Evolutionary conservation across 1,140 invertebrate genomes (phyloP).

Genomic region (Drosophila pachea): DNA sequence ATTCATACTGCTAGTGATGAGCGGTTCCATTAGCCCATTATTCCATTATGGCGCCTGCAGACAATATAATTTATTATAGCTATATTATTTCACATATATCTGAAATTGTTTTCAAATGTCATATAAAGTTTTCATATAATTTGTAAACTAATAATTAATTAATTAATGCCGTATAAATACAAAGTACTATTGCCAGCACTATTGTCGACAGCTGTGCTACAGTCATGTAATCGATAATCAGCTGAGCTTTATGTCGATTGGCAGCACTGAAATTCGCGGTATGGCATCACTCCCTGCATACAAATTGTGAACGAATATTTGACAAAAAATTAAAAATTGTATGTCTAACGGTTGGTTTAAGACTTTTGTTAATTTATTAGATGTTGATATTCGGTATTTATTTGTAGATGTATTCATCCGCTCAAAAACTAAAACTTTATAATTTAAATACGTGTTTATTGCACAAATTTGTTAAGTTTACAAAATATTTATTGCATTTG

Average conservation of each 20-base stretch:
- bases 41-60: not conserved
- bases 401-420: too few species aligned
- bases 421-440: conserved; percentile 11
- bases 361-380: too few species aligned
- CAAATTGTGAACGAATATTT: not conserved
- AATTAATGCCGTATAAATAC: too few species aligned
- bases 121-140: not conserved
- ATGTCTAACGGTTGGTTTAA: not conserved
- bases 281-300: conserved; percentile 10
- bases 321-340: conserved; percentile 7
- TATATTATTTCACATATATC: too few species aligned
- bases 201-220: conserved; percentile 27
- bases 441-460: conserved; percentile 59
- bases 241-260: conserved; percentile 25
- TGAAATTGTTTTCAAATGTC: not conserved
- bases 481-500: conserved; percentile 34
- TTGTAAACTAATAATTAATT: not conserved
- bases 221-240: conserved; percentile 13
- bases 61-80: too few species aligned
- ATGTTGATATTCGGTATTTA: too few species aligned
- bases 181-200: conserved; percentile 13
- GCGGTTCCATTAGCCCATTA: not conserved
- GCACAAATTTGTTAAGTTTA: conserved; percentile 33
- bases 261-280: conserved; percentile 4
- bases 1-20: conserved; percentile 17